Percentiles rank a stretch among this genome's conserved stretches.
Conservation (phyloP, 2,113 vertebrate genomes). For the Sylvietta virens region DNA sequence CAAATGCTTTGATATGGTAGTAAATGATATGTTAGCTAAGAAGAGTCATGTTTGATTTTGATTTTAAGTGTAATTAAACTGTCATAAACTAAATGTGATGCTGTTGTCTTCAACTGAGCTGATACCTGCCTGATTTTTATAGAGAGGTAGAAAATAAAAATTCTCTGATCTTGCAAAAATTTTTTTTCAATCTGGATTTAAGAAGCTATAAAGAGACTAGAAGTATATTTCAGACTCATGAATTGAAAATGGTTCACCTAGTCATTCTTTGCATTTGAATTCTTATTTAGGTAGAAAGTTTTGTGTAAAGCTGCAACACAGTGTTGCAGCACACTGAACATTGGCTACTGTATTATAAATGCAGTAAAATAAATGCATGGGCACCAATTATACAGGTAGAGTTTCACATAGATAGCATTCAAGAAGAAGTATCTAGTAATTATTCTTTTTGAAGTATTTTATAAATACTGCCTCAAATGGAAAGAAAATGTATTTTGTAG, state of each 20-base stretch:
- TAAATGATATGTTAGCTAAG: not conserved
- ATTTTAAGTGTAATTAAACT: not conserved
- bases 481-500: not conserved
- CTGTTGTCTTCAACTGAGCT: not conserved
- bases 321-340: not conserved
- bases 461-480: not conserved
- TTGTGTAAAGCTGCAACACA: not conserved
- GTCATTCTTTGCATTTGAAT: not conserved
- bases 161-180: not conserved
- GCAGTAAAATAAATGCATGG: not conserved
- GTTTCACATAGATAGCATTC: not conserved
- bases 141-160: not conserved
- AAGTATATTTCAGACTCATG: not conserved
- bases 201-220: not conserved
- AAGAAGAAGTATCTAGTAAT: not conserved
- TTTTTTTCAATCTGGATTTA: not conserved
- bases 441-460: not conserved
- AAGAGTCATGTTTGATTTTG: not conserved
- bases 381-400: not conserved
- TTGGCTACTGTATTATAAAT: not conserved
- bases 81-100: not conserved
- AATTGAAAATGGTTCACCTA: not conserved
- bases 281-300: not conserved
- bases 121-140: not conserved
- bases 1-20: not conserved